Evolutionary conservation across 2,888 invertebrate genomes (phyloP), one percentile per base, ranked within the genome.

Genomic region (Epicampocera succincta): DNA sequence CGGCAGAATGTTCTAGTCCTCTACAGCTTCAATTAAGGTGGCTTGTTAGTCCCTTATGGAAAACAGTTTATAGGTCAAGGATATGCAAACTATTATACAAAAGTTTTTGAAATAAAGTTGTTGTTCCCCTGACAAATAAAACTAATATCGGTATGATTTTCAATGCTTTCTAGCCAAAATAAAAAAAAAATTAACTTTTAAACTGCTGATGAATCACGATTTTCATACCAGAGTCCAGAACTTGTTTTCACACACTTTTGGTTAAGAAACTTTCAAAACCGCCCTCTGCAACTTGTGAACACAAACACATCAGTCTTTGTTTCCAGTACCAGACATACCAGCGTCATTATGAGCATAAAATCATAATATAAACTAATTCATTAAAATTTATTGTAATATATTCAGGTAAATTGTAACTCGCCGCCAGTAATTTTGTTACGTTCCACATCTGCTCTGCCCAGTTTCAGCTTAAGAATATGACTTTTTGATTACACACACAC

Each of bases 321-420:
- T 71, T 61, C 46, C 21, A 69, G 54, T 71, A 66, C 46, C 42
- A 71, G 66, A 80, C 71, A 44, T 50, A 66, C 71, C 42, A 72
- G 61, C 50, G 72, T 60, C 76, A 76, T 81, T 81, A 72, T 80
- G 46, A 72, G 46, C 80, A 63, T 58, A 77, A 66, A 61, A 11
- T 48, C 25, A 52, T 68, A 54, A 46, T 61, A 66, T 52, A 68
- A 73, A 61, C 72, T 66, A 79, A 66, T 79, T 73, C 72, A 79
- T 54, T 40, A 29, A 60, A 73, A 66, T 79, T 73, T 79, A 73
- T 79, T 52, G 46, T 17, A 60, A 29, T 29, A n/a, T 17, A 63
- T 40, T 21, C 48, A 21, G 48, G 5, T 52, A 58, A 60, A 60
- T 60, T 33, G 17, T 19, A 68, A 60, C 65, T 48, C 58, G 65